A percentile compares a stretch with the other conserved stretches of the same genome.
phyloP scores from a whole-genome alignment of 37 sponge, comb jelly and placozoan genomes.

The Axinella damicornis region DNA sequence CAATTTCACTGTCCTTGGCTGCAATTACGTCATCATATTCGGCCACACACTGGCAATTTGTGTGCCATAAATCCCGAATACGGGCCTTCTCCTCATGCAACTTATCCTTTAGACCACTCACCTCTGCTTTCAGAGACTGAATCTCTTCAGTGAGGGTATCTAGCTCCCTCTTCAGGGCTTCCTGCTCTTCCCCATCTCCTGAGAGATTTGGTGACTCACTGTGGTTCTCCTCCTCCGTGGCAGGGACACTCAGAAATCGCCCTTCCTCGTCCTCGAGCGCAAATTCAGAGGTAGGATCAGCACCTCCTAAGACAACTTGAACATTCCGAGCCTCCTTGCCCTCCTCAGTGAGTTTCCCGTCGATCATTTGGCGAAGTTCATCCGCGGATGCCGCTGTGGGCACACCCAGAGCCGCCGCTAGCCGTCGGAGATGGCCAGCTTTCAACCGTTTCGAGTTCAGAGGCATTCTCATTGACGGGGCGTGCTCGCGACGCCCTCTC shows the following conservation, averaged over 20 bases:
- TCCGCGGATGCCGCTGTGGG: neutral
- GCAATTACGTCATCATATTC: constrained; percentile 5
- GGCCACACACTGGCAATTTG: constrained; percentile 14
- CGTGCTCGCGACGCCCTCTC: too few relatives aligned
- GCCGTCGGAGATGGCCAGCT: neutral
- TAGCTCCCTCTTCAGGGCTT: neutral
- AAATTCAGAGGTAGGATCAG: neutral
- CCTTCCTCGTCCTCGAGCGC: neutral
- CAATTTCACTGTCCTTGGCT: constrained; percentile 1
- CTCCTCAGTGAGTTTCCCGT: constrained; percentile 4
- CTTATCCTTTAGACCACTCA: neutral
- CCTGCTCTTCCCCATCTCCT: too few relatives aligned
- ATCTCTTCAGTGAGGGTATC: neutral
- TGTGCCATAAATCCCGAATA: neutral
- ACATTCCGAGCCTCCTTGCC: constrained; percentile 2
- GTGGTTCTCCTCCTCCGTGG: too few relatives aligned
- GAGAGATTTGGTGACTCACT: too few relatives aligned
- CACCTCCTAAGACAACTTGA: constrained; percentile 5
- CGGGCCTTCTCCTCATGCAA: neutral
- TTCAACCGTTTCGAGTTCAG: constrained; percentile 20
- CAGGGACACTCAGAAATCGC: neutral
- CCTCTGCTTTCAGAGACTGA: neutral
- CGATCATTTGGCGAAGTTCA: constrained; percentile 7
- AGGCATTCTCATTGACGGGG: neutral
- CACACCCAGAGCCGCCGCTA: neutral